phyloP scores from a whole-genome alignment of 2,888 invertebrate species.

The Noctua fimbriata region DNA sequence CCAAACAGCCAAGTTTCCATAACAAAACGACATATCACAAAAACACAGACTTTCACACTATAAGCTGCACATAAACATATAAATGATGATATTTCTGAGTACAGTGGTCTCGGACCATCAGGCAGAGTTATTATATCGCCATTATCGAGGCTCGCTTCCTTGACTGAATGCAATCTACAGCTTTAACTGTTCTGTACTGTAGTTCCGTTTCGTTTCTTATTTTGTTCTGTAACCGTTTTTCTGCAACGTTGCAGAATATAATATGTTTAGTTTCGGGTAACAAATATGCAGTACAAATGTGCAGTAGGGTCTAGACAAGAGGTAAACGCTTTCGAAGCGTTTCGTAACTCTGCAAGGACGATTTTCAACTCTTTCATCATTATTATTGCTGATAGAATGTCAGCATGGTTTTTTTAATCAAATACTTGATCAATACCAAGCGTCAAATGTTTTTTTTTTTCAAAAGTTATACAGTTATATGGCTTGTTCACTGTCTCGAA shows the following conservation, averaged over 20 bases:
- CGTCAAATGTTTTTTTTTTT: no score
- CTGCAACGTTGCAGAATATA: neutral
- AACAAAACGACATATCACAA: constrained; percentile 44
- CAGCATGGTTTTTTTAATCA: no score
- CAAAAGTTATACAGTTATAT: no score
- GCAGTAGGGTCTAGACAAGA: no score
- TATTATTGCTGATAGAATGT: no score
- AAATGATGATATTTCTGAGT: constrained; percentile 63
- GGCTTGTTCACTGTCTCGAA: no score
- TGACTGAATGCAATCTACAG: constrained; percentile 47
- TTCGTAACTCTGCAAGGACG: no score
- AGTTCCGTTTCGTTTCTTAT: constrained; percentile 44
- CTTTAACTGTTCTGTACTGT: constrained; percentile 54
- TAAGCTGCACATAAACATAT: constrained; percentile 57
- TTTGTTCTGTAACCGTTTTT: constrained; percentile 13
- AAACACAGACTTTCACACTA: constrained; percentile 64
- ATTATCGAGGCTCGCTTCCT: constrained; percentile 60
- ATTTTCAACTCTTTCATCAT: no score
- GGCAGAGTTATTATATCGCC: constrained; percentile 56
- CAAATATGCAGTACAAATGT: no score
- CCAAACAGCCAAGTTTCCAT: constrained; percentile 17
- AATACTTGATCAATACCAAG: no score
- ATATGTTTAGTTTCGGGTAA: no score
- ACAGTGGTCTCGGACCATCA: constrained; percentile 45
- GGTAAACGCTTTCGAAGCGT: no score